These are phyloP conservation scores for Cepphus grylle DNA, from an alignment of 2,113 vertebrate species.

Conservation along the genomic window DNA sequence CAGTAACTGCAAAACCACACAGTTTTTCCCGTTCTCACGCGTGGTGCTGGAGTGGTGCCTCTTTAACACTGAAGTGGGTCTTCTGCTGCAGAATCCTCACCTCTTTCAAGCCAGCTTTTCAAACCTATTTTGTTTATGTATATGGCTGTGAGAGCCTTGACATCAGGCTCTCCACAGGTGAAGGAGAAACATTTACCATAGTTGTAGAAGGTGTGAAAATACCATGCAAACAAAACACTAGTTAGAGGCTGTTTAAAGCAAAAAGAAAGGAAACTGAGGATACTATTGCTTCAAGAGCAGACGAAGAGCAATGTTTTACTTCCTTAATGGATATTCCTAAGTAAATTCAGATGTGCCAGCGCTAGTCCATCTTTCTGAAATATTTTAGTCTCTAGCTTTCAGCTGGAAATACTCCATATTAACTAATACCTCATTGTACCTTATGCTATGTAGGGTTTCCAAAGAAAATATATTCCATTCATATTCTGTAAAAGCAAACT, in stretches of 20 bases:
- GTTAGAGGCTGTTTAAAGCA: neutral
- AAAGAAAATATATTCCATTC: neutral
- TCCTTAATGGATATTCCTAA: neutral
- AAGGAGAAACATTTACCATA: neutral
- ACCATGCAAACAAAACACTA: neutral
- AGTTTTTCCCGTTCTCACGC: rapidly evolving
- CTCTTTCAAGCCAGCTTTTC: neutral
- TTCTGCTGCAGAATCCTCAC: neutral
- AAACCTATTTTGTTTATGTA: neutral
- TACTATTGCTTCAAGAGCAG: neutral
- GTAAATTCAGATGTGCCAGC: neutral
- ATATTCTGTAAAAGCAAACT: neutral
- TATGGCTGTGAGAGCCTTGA: neutral
- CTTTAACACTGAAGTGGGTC: neutral
- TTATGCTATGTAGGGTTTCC: neutral
- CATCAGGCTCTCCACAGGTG: neutral
- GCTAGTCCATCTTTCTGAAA: neutral
- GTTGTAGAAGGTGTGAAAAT: neutral
- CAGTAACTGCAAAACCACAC: neutral
- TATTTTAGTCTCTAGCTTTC: neutral
- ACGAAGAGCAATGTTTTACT: neutral
- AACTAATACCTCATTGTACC: neutral
- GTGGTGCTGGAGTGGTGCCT: neutral
- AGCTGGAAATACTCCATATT: neutral
- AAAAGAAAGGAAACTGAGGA: neutral